Base-by-base conservation (phyloP, 2,888 invertebrate species). In the Drosophila parthenogenetica region DNA sequence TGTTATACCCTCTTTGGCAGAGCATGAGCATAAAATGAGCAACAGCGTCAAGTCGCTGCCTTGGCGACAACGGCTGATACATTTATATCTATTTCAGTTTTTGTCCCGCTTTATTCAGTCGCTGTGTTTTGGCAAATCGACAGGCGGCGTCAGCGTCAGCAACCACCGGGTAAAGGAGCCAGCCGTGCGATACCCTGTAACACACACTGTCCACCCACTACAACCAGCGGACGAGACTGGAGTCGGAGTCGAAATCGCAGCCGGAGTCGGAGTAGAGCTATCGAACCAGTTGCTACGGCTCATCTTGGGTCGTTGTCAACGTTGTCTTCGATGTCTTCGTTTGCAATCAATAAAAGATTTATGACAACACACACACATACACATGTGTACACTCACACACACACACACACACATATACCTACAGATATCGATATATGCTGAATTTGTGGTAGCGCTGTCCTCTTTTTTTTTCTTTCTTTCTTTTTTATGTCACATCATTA, bases 281-380 rank as follows among this genome's bases (percentile, higher is more conserved):
- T 14, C 43, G 39, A 40, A 32, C 16, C 67, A 54, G 54, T 62
- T 46, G 50, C 51, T 67, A 42, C 58, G 55, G 72, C 77, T 74
- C 74, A 76, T 77, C 68, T 77, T 69, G 65, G 65, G 46, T 62
- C 69, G 78, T 62, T 78, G 76, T 73, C 79, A 69, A 75, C 66
- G 76, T 67, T 72, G 80, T 86, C 74, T 70, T 75, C 83, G 83
- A 83, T 79, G 83, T 87, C 83, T 83, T 83, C 83, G 86, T 83
- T 83, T 87, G 83, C 83, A 85, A 83, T 83, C 83, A 83, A 83
- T 87, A 80, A 82, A 87, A 83, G 83, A 83, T 83, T 83, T 83
- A 83, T 83, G 83, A 87, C 88, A 76, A 58, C 66, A 70, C 60
- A 60, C 35, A 43, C 16, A 35, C 45, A 58, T 22, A 35, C 22